Evolutionary conservation across 2,888 invertebrate species (phyloP), one percentile per base, ranked within the genome.

Genomic region (Phortica magna): DNA sequence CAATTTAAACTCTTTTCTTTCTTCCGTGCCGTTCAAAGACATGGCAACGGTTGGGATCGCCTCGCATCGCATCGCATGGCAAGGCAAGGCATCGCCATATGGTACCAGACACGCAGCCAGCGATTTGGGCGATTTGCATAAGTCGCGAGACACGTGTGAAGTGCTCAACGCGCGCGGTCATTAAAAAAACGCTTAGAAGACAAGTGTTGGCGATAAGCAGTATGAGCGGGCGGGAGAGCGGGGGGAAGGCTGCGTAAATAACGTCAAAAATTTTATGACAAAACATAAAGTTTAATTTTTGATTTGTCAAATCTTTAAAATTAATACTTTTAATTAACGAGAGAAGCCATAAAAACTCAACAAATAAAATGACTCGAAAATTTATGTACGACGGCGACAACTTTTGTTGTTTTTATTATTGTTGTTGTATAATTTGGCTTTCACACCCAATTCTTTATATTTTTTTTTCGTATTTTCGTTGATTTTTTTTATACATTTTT

Each of bases 161-260:
- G 43, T 14, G 22, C 55, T 43, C 9, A 76, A 55, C 41, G 48
- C 1, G 48, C 48, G 14, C 48, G 14, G 48, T 14, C 14, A 48
- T 48, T 31, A 31, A 31, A 31, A 31, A 31, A 14, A 48, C 48
- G 14, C 48, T 48, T 48, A 31, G 31, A 31, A 31, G 31, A 31
- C 31, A 31, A 31, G n/a, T n/a, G n/a, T 31, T 76, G 64, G 71
- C 59, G 72, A 75, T 73, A 59, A 78, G 76, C 31, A 73, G 19
- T 76, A 78, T 81, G 77, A 81, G 79, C 14, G 64, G 57, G 76
- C 55, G 75, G 80, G 74, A 73, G 76, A 79, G 77, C 74, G 59
- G 5, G 43, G 53, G 55, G 39, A 76, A 53, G 61, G 68, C 48
- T 70, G 43, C 72, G 65, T 79, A 80, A 70, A 73, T 74, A 65